Base-by-base conservation (phyloP, 1,140 invertebrate genomes). In the Liolophura sinensis region DNA sequence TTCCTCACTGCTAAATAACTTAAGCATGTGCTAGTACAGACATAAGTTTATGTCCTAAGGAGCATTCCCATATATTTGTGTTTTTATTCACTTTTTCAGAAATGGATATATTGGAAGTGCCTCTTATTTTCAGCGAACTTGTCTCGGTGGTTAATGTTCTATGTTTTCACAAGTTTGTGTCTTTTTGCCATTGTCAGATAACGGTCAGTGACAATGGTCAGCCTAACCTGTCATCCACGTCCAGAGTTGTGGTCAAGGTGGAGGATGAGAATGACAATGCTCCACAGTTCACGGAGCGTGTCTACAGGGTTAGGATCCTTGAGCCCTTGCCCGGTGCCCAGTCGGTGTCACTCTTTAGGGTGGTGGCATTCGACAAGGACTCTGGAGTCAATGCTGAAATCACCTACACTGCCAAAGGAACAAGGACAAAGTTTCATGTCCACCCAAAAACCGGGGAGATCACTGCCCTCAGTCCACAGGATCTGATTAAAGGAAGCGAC, bases 221-320 rank as follows among this genome's bases (percentile, higher is more conserved):
- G 1, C 92, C 92, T 18, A 77, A 87, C 7, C 85, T 96, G 62
- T 90, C 91, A 4, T 95, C 93, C 6, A 92, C 91, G 5, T 93
- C 93, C 16, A 88, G 92, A 67, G 91, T 97, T 47, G 88, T 93
- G 27, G 89, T 98, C 51, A 86, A 89, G 62, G 90, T 97, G 12
- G 86, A 88, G 24, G 93, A 96, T 83, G 86, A 92, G 65, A 96
- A 96, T 85, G 94, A 96, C 68, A 74, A 81, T 46, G 80, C 82
- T 72, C 87, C 81, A 89, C 93, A 89, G 72, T 96, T 96, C 82
- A 89, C 91, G 72, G 90, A 94, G 76, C 88, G 89, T 61, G 90
- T 91, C 70, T 94, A 95, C 83, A 90, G 91, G 71, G 87, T 95
- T 62, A 89, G 89, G 76, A 90, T 95, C 70, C 92, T 92, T 18